Conservation (phyloP, 2,113 vertebrate species). For the Silurus glanis region DNA sequence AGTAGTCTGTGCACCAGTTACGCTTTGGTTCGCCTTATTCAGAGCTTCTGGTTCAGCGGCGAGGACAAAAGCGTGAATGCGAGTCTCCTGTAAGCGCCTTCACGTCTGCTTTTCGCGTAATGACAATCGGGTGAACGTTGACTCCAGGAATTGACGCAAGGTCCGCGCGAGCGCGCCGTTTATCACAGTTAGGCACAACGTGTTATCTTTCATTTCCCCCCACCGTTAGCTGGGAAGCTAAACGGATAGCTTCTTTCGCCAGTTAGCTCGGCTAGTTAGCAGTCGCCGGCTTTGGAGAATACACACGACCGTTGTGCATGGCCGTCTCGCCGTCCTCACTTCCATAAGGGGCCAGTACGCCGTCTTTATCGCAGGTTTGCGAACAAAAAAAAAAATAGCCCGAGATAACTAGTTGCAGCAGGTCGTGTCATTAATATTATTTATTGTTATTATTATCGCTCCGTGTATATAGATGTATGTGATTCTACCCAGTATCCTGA, state of each 20-base stretch:
- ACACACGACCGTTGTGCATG: neutral
- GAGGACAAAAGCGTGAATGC: slow-evolving; percentile 31
- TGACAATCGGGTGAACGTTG: neutral
- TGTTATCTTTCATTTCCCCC: neutral
- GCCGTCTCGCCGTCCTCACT: neutral
- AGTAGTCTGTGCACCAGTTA: slow-evolving; percentile 46
- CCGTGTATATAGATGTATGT: too few relatives aligned
- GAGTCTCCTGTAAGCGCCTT: slow-evolving; percentile 36
- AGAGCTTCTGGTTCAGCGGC: slow-evolving; percentile 22
- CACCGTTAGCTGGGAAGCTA: slow-evolving; percentile 9
- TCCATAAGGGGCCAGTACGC: neutral
- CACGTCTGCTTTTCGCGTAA: neutral
- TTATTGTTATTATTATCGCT: too few relatives aligned
- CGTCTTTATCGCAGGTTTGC: neutral
- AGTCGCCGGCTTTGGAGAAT: neutral
- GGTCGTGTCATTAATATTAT: too few relatives aligned
- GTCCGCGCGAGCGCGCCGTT: too few relatives aligned
- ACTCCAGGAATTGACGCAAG: neutral
- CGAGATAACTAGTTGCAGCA: slow-evolving; percentile 10
- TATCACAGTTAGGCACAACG: neutral
- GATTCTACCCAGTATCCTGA: neutral
- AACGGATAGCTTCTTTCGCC: neutral
- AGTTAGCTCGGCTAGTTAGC: slow-evolving; percentile 14
- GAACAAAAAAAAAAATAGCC: neutral
- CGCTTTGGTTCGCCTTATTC: slow-evolving; percentile 30